Evolutionary conservation across 1,140 invertebrate genomes (phyloP).

Genomic region (Harlomillsia oculata): DNA sequence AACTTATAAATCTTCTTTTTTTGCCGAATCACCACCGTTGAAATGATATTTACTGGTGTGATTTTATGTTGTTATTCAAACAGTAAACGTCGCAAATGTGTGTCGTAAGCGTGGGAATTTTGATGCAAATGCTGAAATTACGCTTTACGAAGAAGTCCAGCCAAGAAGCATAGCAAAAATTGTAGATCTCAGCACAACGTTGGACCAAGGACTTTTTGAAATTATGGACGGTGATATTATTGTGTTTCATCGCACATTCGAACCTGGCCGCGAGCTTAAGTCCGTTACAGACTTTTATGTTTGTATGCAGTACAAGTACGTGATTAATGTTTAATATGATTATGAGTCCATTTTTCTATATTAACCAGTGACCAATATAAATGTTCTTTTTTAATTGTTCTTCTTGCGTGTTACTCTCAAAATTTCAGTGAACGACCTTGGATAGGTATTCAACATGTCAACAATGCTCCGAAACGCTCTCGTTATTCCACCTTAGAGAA

Average conservation of each 20-base stretch:
- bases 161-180: constrained; percentile 80
- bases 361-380: neutral
- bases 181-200: constrained; percentile 63
- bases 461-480: constrained; percentile 91
- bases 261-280: constrained; percentile 28
- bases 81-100: constrained; percentile 28
- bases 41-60: neutral
- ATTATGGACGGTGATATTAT: constrained; percentile 90
- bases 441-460: constrained; percentile 96
- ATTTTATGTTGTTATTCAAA: neutral
- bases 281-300: constrained; percentile 31
- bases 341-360: neutral
- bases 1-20: constrained; percentile 44
- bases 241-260: constrained; percentile 60
- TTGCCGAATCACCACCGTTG: neutral
- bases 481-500: constrained; percentile 96
- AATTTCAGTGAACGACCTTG: constrained; percentile 55
- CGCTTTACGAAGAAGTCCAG: constrained; percentile 78
- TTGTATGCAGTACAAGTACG: constrained; percentile 35
- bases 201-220: constrained; percentile 67
- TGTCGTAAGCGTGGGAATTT: constrained; percentile 41
- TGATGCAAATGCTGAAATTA: constrained; percentile 56
- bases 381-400: constrained; percentile 41
- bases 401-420: constrained; percentile 36
- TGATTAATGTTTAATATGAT: neutral